Conservation (phyloP, 2,888 invertebrate genomes). For the Tiliacea citrago region DNA sequence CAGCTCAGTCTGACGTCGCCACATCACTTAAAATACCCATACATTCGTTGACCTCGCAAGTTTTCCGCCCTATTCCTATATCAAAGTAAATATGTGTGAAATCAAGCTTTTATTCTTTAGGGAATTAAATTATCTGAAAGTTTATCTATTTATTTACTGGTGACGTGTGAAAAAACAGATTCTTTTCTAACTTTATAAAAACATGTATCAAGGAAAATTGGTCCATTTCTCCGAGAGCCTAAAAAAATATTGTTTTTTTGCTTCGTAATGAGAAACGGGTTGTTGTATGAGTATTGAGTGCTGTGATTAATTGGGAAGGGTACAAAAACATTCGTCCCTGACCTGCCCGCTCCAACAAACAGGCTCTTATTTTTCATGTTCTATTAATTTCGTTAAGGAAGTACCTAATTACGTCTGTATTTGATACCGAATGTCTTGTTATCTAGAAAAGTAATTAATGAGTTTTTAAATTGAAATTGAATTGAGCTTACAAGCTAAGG, state of each 20-base stretch:
- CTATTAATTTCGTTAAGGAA: slow-evolving; percentile 30
- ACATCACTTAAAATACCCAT: slow-evolving; percentile 36
- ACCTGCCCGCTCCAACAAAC: slow-evolving; percentile 28
- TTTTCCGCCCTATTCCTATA: slow-evolving; percentile 30
- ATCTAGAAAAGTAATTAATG: neutral
- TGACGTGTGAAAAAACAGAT: neutral
- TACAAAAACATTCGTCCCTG: slow-evolving; percentile 41
- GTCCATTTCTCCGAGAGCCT: neutral
- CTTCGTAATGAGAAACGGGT: slow-evolving; percentile 40
- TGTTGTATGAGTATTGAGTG: slow-evolving; percentile 41
- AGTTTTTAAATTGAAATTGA: neutral
- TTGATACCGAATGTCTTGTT: slow-evolving; percentile 18
- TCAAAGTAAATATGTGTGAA: slow-evolving; percentile 36
- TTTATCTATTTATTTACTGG: slow-evolving; percentile 10
- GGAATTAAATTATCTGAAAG: neutral
- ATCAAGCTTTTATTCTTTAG: slow-evolving; percentile 15
- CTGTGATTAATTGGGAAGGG: slow-evolving; percentile 39
- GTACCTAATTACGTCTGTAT: slow-evolving; percentile 14
- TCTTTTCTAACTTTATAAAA: neutral
- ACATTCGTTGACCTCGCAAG: slow-evolving; percentile 44
- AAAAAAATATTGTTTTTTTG: neutral
- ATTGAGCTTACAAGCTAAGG: neutral
- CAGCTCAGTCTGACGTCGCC: slow-evolving; percentile 36
- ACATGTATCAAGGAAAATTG: slow-evolving; percentile 3
- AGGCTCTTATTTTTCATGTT: slow-evolving; percentile 12